Percentiles rank a stretch among this genome's conserved stretches.
These are phyloP conservation scores for Monarcha castaneiventris DNA, from an alignment of 2,113 vertebrate species.

Conservation along the genomic window DNA sequence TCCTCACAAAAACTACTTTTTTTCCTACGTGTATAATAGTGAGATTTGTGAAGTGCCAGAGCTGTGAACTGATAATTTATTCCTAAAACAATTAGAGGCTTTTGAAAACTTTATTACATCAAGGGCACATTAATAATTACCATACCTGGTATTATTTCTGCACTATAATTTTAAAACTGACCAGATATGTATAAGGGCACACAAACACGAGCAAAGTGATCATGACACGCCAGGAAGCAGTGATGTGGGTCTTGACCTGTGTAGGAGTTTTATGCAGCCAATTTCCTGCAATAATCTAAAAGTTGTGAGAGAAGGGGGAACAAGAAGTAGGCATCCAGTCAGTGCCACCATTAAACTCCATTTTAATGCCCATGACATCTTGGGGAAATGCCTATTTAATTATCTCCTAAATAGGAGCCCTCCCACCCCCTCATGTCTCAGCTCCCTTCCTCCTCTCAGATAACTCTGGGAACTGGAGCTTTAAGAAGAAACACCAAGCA, in stretches of 20 bases:
- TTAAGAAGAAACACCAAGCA: neutral
- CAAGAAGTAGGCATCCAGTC: neutral
- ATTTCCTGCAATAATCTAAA: neutral
- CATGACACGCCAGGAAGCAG: fast-evolving
- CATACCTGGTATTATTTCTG: neutral
- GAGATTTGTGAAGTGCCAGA: neutral
- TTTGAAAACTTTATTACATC: neutral
- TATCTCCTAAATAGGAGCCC: neutral
- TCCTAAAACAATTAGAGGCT: neutral
- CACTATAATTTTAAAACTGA: neutral
- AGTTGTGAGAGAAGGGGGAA: neutral
- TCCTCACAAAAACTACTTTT: neutral
- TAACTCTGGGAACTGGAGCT: neutral
- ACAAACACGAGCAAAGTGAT: neutral
- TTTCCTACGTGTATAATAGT: neutral
- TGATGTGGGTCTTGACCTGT: neutral
- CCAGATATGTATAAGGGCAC: neutral
- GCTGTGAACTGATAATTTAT: neutral
- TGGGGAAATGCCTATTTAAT: neutral
- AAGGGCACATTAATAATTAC: neutral
- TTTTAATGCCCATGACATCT: neutral
- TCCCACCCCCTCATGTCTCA: neutral
- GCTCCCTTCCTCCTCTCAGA: neutral
- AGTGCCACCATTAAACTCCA: neutral
- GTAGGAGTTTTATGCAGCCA: neutral